Evolutionary conservation across 2,113 vertebrate species (phyloP).

Genomic region (Callospermophilus lateralis): DNA sequence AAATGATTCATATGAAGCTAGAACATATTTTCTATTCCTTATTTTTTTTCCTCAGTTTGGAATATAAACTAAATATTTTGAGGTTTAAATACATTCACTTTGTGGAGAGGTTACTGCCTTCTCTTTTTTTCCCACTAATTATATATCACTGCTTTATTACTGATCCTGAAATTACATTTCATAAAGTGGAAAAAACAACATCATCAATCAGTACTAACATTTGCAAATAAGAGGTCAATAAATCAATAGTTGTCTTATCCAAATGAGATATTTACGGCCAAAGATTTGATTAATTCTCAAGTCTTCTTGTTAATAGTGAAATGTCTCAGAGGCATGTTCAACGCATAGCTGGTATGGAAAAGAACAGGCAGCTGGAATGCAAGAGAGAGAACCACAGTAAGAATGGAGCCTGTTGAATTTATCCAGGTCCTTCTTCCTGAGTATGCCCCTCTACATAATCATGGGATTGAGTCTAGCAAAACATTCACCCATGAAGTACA

Average conservation of each 20-base stretch:
- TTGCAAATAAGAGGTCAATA: conserved; percentile 34
- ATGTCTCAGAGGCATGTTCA: background rate
- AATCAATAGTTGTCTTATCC: conserved; percentile 28
- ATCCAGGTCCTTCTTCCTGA: background rate
- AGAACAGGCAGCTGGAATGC: background rate
- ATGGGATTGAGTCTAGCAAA: background rate
- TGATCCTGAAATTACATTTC: conserved; percentile 25
- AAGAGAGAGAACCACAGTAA: background rate
- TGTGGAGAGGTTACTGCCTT: background rate
- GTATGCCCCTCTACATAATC: background rate
- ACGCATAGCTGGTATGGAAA: background rate
- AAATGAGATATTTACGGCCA: background rate
- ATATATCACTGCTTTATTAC: conserved; percentile 47
- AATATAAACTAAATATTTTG: background rate
- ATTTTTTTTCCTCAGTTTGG: background rate
- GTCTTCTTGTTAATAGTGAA: background rate
- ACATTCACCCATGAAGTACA: background rate
- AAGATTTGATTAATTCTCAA: background rate
- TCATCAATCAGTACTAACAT: conserved; percentile 31
- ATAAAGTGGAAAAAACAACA: conserved; percentile 39
- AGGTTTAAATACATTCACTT: conserved; percentile 34
- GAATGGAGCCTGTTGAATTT: background rate
- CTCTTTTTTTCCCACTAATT: background rate
- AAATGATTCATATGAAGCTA: conserved; percentile 17
- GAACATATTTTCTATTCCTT: background rate